Evolutionary conservation across 2,113 vertebrate genomes (phyloP), one percentile per base, ranked within the genome.

Genomic region (Tetrao urogallus): DNA sequence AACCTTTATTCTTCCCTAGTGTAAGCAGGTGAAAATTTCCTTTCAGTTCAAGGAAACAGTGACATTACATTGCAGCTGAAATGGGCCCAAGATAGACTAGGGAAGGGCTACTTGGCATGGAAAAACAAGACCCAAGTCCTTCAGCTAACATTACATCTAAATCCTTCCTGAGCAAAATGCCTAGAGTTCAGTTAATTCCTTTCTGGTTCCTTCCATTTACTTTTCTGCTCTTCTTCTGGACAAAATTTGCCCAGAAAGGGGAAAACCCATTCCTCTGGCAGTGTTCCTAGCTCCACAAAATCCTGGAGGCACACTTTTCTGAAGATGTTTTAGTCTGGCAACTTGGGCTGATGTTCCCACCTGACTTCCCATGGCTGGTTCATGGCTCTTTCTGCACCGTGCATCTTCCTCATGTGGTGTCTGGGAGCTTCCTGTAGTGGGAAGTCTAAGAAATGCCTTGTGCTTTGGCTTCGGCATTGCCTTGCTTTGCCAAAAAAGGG

Each of bases 11-110:
- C 76, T 88, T 83, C 82, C 36, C n/a, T 30, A 36, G 72, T 0
- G 1, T 27, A 52, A 73, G 60, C 90, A 97, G 96, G 95, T 97
- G 90, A 92, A 92, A 95, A 90, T 86, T 36, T 70, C 60, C 70
- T 82, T 88, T 72, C 42, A 82, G 38, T 86, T 82, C 50, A 89
- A 83, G 95, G 88, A 93, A 91, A 90, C 2, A 78, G 60, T 96
- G 91, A 95, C 56, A 50, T 73, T 24, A 2, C 16, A n/a, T 67
- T 71, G 40, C 15, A 48, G 57, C 84, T 90, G 93, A 95, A 75
- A 48, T 67, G 64, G 42, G 43, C 75, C 67, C 85, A 90, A 75
- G 78, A 52, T 6, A 77, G 61, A 38, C 76, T 75, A 83, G 93
- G 93, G 87, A 84, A 76, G 90, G 93, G 88, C 91, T 81, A 27